Evolutionary conservation across 1,140 invertebrate genomes (phyloP), one percentile per base, ranked within the genome.

Genomic region (Tetragnatha versicolor): DNA sequence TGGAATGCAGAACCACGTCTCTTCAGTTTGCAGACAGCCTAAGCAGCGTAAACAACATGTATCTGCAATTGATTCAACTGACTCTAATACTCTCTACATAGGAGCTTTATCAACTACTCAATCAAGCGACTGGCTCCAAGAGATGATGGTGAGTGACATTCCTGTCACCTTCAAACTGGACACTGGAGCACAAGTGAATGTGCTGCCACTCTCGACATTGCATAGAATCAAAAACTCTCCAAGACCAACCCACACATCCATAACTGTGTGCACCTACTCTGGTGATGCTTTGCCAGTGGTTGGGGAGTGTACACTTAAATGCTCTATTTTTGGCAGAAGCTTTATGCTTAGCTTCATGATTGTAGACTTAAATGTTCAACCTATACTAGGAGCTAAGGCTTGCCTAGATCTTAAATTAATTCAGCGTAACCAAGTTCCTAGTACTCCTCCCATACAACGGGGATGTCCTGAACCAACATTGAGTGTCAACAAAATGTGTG

Each of bases 151-250:
- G 9, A 20, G 20, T 10, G 31, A 60, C 20, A 60, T 25, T 10
- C 20, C 31, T 25, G 20, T 60, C 9, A 60, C 9, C 9, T 60
- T 60, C 20, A 60, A 60, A 9, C 20, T 42, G 4, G 33, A 79
- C 25, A 37, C 66, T 17, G 45, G 75, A 9, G 42, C 42, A 45
- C 9, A 45, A 45, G n/a, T 76, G 3, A 75, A 31, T n/a, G 7
- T 72, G 4, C 17, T 20, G 6, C 60, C 61, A 29, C 3, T 73
- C 4, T 20, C 20, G 9, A 25, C n/a, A 12, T 20, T 29, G 20
- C 9, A 70, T 29, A 27, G 22, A 53, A 10, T 70, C 22, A 58
- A 39, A 27, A 22, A 22, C 27, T 20, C 25, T 4, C 61, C 14
- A 22, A 39, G 10, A 39, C 27, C 47, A 12, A 4, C 25, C 4